Conservation (phyloP, 2,888 invertebrate species). For the Agriotes lineatus region DNA sequence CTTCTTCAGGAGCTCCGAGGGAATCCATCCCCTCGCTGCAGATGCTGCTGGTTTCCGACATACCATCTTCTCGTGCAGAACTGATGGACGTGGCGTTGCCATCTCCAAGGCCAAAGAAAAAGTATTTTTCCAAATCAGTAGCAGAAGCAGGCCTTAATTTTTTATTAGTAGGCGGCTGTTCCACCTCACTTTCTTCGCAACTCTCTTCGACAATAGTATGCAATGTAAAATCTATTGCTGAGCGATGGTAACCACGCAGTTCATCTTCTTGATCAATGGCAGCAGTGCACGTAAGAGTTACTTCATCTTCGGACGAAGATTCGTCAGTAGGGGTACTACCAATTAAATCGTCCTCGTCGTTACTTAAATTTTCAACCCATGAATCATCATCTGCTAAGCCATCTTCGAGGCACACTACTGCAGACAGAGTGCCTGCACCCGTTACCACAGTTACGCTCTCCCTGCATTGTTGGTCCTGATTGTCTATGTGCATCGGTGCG, state of each 20-base stretch:
- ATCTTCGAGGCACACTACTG: slow-evolving; percentile 83
- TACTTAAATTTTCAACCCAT: slow-evolving; percentile 90
- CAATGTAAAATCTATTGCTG: slow-evolving; percentile 88
- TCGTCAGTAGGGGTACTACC: slow-evolving; percentile 75
- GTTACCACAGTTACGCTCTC: slow-evolving; percentile 78
- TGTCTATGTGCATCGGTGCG: slow-evolving; percentile 51
- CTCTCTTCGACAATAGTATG: slow-evolving; percentile 96
- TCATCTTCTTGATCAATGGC: slow-evolving; percentile 81
- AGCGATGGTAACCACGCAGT: slow-evolving; percentile 83
- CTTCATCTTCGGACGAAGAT: slow-evolving; percentile 79
- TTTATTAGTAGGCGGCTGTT: slow-evolving; percentile 70
- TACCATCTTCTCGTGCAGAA: slow-evolving; percentile 71
- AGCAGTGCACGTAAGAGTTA: slow-evolving; percentile 69
- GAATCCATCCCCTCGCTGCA: slow-evolving; percentile 88
- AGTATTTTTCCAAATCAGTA: slow-evolving; percentile 91
- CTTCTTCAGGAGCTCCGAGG: slow-evolving; percentile 71
- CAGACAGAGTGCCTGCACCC: slow-evolving; percentile 78
- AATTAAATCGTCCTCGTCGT: slow-evolving; percentile 78
- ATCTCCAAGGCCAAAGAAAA: slow-evolving; percentile 87
- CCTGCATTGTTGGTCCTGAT: slow-evolving; percentile 55
- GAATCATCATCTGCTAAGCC: slow-evolving; percentile 91
- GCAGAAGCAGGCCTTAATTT: slow-evolving; percentile 79
- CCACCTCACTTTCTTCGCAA: slow-evolving; percentile 92
- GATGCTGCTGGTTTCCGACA: slow-evolving; percentile 88
- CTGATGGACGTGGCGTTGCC: slow-evolving; percentile 71